Base-by-base conservation (phyloP, 2,797 vertebrate species). In the Lemur catta region DNA sequence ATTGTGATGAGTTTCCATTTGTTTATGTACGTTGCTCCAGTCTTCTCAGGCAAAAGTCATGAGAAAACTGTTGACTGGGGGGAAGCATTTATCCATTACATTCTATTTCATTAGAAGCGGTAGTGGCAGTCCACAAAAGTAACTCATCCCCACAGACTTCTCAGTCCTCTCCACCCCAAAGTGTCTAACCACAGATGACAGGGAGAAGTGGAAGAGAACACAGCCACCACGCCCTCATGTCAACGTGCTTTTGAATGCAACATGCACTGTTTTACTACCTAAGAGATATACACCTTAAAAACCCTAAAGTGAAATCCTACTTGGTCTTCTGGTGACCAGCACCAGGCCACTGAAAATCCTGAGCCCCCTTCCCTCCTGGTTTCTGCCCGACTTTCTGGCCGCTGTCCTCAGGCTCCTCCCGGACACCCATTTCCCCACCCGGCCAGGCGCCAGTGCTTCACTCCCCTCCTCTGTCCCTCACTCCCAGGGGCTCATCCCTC, bases 1-100 rank as follows among this genome's bases (percentile, higher is more conserved):
- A 99, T 98, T 98, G 98, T 99, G 99, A 98, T 98, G 98, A 99
- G 98, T 99, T 99, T 98, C 99, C 97, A 98, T 98, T 98, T 97
- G 99, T 98, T 98, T 98, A 98, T 97, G 96, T 95, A 98, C 7
- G 87, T 98, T 98, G 98, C 98, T 98, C 98, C 97, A 94, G 92
- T 98, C 97, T 97, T 97, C 97, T 97, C 91, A 94, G 74, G 75
- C 38, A 79, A 92, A 93, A 93, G 57, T 82, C 87, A 41, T 82
- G 50, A 93, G 84, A 80, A 91, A 91, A 96, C 67, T 57, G 43
- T 75, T 75, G 30, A 84, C n/a, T 17, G n/a, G 43, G 69, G 52
- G 67, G 43, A 81, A 81, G 46, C 52, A 57, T 2, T 80, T 59
- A 63, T 7, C 87, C 38, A 33, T 41, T 80, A 35, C 59, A 59